A percentile compares a stretch with the other conserved stretches of the same genome.
These are phyloP conservation scores for Drosophila pectinifera DNA, from an alignment of 1,140 invertebrate genomes.

Conservation along the genomic window DNA sequence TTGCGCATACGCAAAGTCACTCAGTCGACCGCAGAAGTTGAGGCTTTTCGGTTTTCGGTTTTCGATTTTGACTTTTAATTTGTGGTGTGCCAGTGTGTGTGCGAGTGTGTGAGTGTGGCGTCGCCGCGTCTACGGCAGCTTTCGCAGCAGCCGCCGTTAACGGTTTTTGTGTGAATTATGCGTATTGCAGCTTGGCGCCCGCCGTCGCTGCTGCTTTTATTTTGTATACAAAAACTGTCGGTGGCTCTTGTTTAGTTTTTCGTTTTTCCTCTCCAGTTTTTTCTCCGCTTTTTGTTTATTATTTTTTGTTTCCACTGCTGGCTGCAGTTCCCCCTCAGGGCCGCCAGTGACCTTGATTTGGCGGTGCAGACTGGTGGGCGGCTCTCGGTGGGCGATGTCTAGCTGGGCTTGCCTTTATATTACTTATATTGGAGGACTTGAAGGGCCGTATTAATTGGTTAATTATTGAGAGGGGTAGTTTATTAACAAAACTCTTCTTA, in stretches of 20 bases:
- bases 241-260: conserved; percentile 42
- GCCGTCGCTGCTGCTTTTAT: conserved; percentile 67
- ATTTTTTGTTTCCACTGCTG: conserved; percentile 12
- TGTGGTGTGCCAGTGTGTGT: conserved; percentile 7
- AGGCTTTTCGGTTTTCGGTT: conserved; percentile 12
- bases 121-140: conserved; percentile 58
- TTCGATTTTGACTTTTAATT: conserved; percentile 38
- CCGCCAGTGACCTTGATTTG: conserved; percentile 56
- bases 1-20: conserved; percentile 72
- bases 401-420: conserved; percentile 6
- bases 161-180: conserved; percentile 76
- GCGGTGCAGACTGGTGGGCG: conserved; percentile 37
- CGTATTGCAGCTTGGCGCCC: conserved; percentile 50
- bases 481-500: too few relatives aligned
- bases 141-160: conserved; percentile 43
- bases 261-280: conserved; percentile 6
- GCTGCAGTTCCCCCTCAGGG: conserved; percentile 21
- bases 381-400: conserved; percentile 11
- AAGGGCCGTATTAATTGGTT: conserved; percentile 18
- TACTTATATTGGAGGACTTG: background rate
- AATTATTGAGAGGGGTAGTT: background rate
- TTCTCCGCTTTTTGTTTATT: conserved; percentile 12
- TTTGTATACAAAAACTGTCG: conserved; percentile 80
- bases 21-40: conserved; percentile 47
- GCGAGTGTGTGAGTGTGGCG: conserved; percentile 30